Conservation (phyloP, 2,888 invertebrate species). For the Philaethria dido region DNA sequence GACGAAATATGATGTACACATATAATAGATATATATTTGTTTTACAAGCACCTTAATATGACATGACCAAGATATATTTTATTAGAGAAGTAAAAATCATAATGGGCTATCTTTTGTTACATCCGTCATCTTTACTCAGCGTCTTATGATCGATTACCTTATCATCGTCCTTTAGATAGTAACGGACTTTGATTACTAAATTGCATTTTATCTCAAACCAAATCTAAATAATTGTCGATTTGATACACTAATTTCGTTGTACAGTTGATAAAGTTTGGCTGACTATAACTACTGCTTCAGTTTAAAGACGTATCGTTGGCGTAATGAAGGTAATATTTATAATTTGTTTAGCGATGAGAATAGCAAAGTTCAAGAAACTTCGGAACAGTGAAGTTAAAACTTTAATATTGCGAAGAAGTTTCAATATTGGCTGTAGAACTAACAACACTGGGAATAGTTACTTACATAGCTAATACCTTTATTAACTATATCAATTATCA, state of each 20-base stretch:
- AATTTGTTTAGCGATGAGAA: too few relatives aligned
- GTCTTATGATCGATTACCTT: not conserved
- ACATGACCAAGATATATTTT: too few relatives aligned
- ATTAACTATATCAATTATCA: not conserved
- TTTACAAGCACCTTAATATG: too few relatives aligned
- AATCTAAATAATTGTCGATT: not conserved
- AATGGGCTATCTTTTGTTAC: not conserved
- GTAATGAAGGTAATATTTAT: too few relatives aligned
- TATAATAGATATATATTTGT: too few relatives aligned
- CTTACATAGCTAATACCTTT: not conserved
- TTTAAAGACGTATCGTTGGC: too few relatives aligned
- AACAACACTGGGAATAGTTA: not conserved
- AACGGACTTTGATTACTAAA: not conserved
- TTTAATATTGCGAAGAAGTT: not conserved
- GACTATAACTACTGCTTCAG: too few relatives aligned
- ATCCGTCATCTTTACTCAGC: not conserved
- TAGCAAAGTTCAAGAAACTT: too few relatives aligned
- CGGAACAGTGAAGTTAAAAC: not conserved
- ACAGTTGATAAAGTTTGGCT: not conserved
- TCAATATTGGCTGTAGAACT: not conserved
- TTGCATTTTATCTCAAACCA: not conserved
- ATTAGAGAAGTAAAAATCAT: too few relatives aligned
- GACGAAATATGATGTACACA: too few relatives aligned
- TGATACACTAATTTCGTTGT: not conserved
- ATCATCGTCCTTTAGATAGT: too few relatives aligned